phyloP scores from a whole-genome alignment of 2,113 vertebrate genomes.

The Pogonocichla stellata region DNA sequence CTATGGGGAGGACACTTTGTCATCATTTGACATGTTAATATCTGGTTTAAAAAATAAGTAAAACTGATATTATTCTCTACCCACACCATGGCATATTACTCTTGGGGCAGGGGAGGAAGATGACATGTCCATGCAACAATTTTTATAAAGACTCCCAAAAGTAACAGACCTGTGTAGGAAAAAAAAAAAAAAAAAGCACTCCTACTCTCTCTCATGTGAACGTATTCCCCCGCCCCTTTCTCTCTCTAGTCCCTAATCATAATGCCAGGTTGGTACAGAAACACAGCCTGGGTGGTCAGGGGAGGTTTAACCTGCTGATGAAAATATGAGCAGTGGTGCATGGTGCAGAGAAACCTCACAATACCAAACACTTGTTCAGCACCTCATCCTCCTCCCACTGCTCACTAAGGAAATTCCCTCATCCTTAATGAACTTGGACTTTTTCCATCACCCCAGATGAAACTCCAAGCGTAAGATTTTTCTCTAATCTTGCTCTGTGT shows the following conservation, averaged over 20 bases:
- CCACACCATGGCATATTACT: background rate
- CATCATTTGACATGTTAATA: background rate
- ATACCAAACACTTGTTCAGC: background rate
- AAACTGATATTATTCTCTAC: background rate
- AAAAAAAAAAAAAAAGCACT: background rate
- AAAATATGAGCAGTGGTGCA: background rate
- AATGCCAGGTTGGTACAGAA: background rate
- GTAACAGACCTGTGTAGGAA: background rate
- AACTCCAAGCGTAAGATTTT: background rate
- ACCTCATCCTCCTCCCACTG: background rate
- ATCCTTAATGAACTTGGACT: background rate
- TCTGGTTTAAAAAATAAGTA: background rate
- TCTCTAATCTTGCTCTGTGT: background rate
- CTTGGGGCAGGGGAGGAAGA: background rate
- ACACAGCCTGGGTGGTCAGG: background rate
- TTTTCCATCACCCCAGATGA: background rate
- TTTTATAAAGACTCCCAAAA: background rate
- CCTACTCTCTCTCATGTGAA: background rate
- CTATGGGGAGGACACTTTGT: background rate
- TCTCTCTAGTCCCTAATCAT: background rate
- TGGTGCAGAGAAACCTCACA: background rate
- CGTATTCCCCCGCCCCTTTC: background rate
- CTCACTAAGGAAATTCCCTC: slow-evolving; percentile 38
- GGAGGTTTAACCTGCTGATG: background rate
- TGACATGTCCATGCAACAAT: background rate